Conservation (phyloP, 1,140 invertebrate species). For the Laupala kohalensis region DNA sequence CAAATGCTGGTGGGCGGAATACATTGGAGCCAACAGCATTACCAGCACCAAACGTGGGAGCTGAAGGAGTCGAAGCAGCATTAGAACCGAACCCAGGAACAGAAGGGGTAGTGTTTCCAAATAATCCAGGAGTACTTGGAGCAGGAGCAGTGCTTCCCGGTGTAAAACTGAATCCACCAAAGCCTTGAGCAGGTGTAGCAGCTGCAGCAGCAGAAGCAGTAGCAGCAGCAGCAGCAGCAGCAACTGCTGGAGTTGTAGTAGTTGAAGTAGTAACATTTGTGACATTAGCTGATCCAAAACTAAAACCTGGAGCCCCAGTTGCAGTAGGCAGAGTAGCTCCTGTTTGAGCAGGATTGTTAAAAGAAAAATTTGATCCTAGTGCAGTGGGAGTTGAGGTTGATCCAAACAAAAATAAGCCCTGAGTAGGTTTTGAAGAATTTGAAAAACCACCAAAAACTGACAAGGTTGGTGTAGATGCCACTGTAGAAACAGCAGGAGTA, state of each 20-base stretch:
- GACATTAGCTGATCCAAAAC: background rate
- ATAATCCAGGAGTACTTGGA: background rate
- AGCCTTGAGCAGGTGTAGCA: background rate
- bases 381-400: background rate
- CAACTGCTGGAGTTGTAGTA: background rate
- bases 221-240: background rate
- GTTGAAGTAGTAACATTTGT: background rate
- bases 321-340: background rate
- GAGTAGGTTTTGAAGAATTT: background rate
- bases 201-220: background rate
- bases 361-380: background rate
- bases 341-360: background rate
- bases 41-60: background rate
- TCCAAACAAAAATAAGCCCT: slow-evolving; percentile 5
- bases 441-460: background rate
- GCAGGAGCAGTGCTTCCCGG: background rate
- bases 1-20: background rate
- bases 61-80: background rate
- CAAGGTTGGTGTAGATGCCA: background rate
- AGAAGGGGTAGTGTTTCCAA: background rate
- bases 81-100: background rate
- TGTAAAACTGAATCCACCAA: background rate
- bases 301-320: background rate
- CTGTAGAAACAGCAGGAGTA: background rate
- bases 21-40: background rate